These are phyloP conservation scores for Cephalopholis sonnerati DNA, from an alignment of 2,113 vertebrate genomes.

Conservation along the genomic window DNA sequence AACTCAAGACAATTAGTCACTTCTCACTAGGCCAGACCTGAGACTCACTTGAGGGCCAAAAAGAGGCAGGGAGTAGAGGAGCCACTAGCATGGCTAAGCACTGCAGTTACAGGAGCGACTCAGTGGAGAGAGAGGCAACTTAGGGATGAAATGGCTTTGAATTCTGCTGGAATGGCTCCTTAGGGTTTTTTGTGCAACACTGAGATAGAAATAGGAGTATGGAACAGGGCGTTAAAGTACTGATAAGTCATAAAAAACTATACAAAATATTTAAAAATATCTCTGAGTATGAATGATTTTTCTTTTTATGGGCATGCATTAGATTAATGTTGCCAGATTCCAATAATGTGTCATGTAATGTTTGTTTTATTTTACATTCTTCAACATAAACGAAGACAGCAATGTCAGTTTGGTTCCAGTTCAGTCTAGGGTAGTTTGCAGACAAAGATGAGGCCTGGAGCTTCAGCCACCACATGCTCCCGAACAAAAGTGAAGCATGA, in stretches of 20 bases:
- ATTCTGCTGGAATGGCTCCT: slow-evolving; percentile 35
- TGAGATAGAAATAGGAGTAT: slow-evolving; percentile 23
- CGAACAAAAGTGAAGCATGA: slow-evolving; percentile 78
- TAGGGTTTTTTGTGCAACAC: slow-evolving; percentile 12
- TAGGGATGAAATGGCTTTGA: slow-evolving; percentile 46
- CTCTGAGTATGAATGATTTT: slow-evolving; percentile 1
- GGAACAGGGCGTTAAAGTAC: slow-evolving; percentile 10
- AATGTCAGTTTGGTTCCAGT: slow-evolving; percentile 19
- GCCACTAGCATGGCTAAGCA: slow-evolving; percentile 51
- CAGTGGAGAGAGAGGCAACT: slow-evolving; percentile 38
- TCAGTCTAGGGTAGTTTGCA: slow-evolving; percentile 23
- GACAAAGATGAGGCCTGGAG: slow-evolving; percentile 47
- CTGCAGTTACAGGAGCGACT: slow-evolving; percentile 44
- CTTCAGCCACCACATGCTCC: slow-evolving; percentile 60
- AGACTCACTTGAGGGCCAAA: slow-evolving; percentile 68
- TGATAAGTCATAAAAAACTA: slow-evolving; percentile 8
- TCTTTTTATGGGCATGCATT: not conserved
- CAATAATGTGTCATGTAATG: not conserved
- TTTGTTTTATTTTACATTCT: not conserved
- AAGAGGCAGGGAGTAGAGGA: slow-evolving; percentile 49
- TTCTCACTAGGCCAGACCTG: slow-evolving; percentile 75
- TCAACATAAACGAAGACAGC: slow-evolving; percentile 22
- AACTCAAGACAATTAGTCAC: slow-evolving; percentile 82
- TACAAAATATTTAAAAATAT: slow-evolving; percentile 9
- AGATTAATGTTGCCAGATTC: not conserved